These are phyloP conservation scores for rabbit (Oryctolagus cuniculus) DNA, from an alignment of 2,113 vertebrate genomes.

Conservation along the genomic window mOryCun1.1 NC_091435.1:122544001-122544500, in stretches of 20 bases:
- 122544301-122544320: background rate
- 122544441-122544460: background rate
- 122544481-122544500: conserved; percentile 54
- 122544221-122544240: conserved; percentile 7
- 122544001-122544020: too few species aligned
- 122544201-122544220: background rate
- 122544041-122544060: too few species aligned
- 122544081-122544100: too few species aligned
- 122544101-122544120: too few species aligned
- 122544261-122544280: background rate
- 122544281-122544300: background rate
- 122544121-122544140: too few species aligned
- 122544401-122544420: background rate
- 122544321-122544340: background rate
- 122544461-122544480: conserved; percentile 17
- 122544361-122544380: background rate
- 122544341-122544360: background rate
- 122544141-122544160: too few species aligned
- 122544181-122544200: background rate
- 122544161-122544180: conserved; percentile 41
- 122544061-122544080: too few species aligned
- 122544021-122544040: too few species aligned
- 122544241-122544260: background rate
- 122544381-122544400: background rate
- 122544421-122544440: background rate